Evolutionary conservation across 2,888 invertebrate genomes (phyloP).

Genomic region (Pollenia amentaria): DNA sequence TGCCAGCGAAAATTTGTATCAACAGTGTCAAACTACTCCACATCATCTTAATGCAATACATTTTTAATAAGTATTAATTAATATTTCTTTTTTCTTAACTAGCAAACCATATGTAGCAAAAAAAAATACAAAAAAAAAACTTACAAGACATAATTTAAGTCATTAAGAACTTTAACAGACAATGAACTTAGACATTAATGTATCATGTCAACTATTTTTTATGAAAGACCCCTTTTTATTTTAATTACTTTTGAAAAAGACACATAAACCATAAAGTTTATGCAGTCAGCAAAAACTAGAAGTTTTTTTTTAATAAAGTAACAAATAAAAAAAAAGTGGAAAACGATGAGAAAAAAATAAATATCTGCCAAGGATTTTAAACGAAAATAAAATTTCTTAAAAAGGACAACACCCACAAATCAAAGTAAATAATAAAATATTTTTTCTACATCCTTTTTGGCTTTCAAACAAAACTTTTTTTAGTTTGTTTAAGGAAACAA

Average conservation of each 20-base stretch:
- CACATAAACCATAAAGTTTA: conserved; percentile 14
- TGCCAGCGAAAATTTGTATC: not conserved
- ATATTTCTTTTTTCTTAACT: conserved; percentile 39
- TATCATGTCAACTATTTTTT: conserved; percentile 29
- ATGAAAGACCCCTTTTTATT: conserved; percentile 5
- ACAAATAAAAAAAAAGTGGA: not conserved
- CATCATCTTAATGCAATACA: conserved; percentile 16
- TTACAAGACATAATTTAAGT: conserved; percentile 30
- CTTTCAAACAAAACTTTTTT: not conserved
- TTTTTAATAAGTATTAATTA: conserved; percentile 60
- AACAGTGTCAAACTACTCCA: conserved; percentile 1
- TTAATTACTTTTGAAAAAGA: conserved; percentile 45
- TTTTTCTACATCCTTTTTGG: conserved; percentile 19
- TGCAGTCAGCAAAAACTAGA: not conserved
- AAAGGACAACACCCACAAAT: conserved; percentile 68
- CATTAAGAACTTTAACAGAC: conserved; percentile 29
- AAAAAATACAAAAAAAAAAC: conserved; percentile 29
- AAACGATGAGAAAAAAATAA: not conserved
- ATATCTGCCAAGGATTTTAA: conserved; percentile 46
- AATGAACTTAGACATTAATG: conserved; percentile 43
- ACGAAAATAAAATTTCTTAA: conserved; percentile 28
- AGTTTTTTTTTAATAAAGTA: not conserved
- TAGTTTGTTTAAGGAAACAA: conserved; percentile 44
- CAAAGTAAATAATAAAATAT: conserved; percentile 46
- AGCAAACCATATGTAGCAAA: conserved; percentile 54